Evolutionary conservation across 2,888 invertebrate species (phyloP), one percentile per base, ranked within the genome.

Genomic region (Drosophila nr. perissopoda): DNA sequence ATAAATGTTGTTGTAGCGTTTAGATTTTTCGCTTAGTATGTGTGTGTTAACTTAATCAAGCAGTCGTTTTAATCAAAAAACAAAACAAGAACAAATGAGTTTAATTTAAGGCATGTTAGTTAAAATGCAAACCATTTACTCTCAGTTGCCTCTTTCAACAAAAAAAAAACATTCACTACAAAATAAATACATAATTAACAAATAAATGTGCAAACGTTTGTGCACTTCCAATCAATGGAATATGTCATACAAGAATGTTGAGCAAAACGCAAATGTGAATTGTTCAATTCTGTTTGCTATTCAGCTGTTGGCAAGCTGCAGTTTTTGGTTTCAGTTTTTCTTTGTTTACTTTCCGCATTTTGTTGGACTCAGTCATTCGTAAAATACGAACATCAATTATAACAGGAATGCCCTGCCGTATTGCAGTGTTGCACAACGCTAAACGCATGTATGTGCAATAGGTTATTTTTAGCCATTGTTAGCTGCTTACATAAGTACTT

Each of bases 21-120:
- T 78, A 40, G 36, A 78, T 56, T 4, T 71, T 63, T 68, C 57
- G 73, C 79, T 75, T 71, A 63, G 59, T 73, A 69, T 73, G 64
- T 82, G 85, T 83, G 70, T 83, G 84, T 78, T 49, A 64, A 62
- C 66, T 75, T 54, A 65, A 52, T 58, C 36, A 65, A 48, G 51
- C 56, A 60, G 27, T 69, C 58, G 33, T 76, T 67, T 68, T 52
- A 80, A 38, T 58, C 27, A 18, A 51, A 49, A 69, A 40, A 56
- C n/a, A 21, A 68, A 27, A 29, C 29, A 21, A 25, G 2, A 29
- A 62, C 33, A 34, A 73, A 40, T 18, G 11, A 21, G 21, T 45
- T 45, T 25, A 25, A 16, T 45, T 45, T 16, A 53, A 56, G 25
- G 36, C 40, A 18, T 38, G 27, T 7, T 27, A 38, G 13, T 5